Conservation (phyloP, 2,113 vertebrate species). For the Dasyurus viverrinus region DNA sequence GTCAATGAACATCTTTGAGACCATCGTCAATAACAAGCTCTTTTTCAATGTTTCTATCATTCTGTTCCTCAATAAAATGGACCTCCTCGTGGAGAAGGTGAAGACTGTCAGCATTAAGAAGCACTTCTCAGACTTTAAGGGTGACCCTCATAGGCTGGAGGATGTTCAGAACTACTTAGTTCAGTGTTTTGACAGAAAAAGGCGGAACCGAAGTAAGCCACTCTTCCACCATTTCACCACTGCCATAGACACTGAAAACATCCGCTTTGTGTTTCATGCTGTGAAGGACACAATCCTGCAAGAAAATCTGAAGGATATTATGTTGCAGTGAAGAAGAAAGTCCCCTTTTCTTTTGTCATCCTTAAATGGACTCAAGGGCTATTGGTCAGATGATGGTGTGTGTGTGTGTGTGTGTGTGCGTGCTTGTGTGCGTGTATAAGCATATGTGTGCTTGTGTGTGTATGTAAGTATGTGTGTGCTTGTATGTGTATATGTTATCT, state of each 20-base stretch:
- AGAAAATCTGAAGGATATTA: conserved; percentile 98
- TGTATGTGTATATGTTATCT: conserved; percentile 44
- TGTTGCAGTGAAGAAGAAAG: conserved; percentile 92
- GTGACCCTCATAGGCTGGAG: conserved; percentile 91
- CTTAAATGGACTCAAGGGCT: background rate
- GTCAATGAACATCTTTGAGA: conserved; percentile 99
- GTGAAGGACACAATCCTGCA: conserved; percentile 99
- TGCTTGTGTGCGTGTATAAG: background rate
- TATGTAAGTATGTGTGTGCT: background rate
- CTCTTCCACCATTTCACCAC: conserved; percentile 99
- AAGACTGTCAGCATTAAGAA: conserved; percentile 93
- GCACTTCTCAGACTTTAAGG: conserved; percentile 95
- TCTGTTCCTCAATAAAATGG: conserved; percentile 98
- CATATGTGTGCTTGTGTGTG: background rate
- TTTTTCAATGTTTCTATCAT: conserved; percentile 98
- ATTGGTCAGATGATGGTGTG: conserved; percentile 34
- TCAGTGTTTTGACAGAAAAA: conserved; percentile 93
- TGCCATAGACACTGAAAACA: conserved; percentile 97
- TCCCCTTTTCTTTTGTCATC: background rate
- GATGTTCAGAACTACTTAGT: conserved; percentile 96
- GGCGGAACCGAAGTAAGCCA: conserved; percentile 93
- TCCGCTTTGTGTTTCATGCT: conserved; percentile 97
- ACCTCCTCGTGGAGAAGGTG: conserved; percentile 96
- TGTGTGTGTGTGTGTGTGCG: background rate
- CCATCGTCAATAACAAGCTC: conserved; percentile 99